phyloP scores from a whole-genome alignment of 2,113 vertebrate genomes.

The Xerus inauris region DNA sequence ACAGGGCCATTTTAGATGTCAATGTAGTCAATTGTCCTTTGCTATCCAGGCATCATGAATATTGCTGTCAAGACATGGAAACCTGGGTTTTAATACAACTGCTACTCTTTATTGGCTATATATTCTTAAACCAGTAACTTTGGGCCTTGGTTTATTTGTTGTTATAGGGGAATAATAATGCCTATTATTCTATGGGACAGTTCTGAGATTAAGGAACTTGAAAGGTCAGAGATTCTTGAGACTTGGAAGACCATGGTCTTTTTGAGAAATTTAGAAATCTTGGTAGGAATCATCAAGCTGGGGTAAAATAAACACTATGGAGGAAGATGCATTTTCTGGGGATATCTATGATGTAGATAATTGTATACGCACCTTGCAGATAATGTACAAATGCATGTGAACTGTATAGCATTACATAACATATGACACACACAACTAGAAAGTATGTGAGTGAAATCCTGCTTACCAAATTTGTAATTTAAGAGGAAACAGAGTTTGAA shows the following conservation, averaged over 20 bases:
- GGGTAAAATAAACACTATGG: neutral
- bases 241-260: neutral
- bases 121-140: neutral
- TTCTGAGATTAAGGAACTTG: neutral
- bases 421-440: neutral
- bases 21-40: neutral
- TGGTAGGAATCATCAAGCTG: neutral
- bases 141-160: neutral
- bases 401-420: neutral
- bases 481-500: conserved; percentile 74
- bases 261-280: neutral
- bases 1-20: neutral
- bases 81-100: neutral
- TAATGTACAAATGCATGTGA: neutral
- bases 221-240: neutral
- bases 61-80: neutral
- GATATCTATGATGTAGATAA: neutral
- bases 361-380: neutral
- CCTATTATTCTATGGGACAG: neutral
- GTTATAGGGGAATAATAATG: neutral
- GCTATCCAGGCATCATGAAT: neutral
- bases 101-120: neutral
- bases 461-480: conserved; percentile 71
- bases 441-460: neutral
- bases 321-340: neutral